Percentiles rank a stretch among this genome's conserved stretches.
These are phyloP conservation scores for Cephalotes varians DNA, from an alignment of 2,888 invertebrate species.

Conservation along the genomic window DNA sequence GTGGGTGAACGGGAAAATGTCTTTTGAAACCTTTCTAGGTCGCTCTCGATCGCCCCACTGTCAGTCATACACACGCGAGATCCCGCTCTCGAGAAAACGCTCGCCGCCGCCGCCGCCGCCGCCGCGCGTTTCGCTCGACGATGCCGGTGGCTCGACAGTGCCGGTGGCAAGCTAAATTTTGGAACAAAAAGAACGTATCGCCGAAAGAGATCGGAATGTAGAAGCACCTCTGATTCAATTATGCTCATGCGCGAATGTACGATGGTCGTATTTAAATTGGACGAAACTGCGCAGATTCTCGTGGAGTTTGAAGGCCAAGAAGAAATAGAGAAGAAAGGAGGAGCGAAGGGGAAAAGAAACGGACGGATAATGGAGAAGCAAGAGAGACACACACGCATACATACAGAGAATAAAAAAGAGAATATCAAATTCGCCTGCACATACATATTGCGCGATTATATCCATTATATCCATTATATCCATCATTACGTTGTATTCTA, in stretches of 20 bases:
- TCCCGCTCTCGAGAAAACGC: constrained; percentile 71
- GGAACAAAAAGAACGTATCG: background rate
- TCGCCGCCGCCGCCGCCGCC: constrained; percentile 45
- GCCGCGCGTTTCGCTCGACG: constrained; percentile 16
- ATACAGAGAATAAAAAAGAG: background rate
- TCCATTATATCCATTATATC: background rate
- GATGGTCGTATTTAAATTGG: constrained; percentile 30
- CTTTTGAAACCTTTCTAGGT: constrained; percentile 84
- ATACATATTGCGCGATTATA: background rate
- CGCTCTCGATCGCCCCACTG: constrained; percentile 80
- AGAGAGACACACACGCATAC: too few species aligned
- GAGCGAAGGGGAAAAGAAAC: background rate
- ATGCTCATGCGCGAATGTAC: background rate
- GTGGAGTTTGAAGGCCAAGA: background rate
- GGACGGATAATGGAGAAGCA: background rate
- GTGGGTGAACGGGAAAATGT: constrained; percentile 85
- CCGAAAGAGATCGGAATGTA: background rate
- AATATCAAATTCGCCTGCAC: background rate
- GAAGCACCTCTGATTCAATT: background rate
- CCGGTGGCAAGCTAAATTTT: background rate
- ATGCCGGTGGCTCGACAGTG: background rate
- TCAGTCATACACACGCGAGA: constrained; percentile 73
- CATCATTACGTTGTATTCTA: background rate
- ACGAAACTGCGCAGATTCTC: constrained; percentile 12
- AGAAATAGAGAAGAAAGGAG: background rate